Evolutionary conservation across 2,888 invertebrate species (phyloP).

Genomic region (Pyrrhia umbra): DNA sequence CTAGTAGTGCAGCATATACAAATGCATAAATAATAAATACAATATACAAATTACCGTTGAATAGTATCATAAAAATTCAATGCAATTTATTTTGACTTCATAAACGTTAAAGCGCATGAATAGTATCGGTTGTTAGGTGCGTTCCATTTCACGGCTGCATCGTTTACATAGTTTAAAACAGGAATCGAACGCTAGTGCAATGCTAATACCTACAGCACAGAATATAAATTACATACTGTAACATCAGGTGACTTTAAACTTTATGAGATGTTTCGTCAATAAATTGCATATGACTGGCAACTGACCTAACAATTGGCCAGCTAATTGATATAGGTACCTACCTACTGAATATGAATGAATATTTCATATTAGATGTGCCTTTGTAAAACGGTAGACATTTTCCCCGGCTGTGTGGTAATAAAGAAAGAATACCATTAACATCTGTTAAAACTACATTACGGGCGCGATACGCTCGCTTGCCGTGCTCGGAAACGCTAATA

Average conservation of each 20-base stretch:
- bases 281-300: slow-evolving; percentile 33
- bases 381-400: slow-evolving; percentile 53
- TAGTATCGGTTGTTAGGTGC: slow-evolving; percentile 7
- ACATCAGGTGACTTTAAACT: slow-evolving; percentile 29
- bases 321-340: slow-evolving; percentile 39
- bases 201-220: slow-evolving; percentile 35
- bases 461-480: slow-evolving; percentile 79
- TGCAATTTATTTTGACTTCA: slow-evolving; percentile 49
- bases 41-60: slow-evolving; percentile 19
- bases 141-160: slow-evolving; percentile 26
- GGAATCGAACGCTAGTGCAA: slow-evolving; percentile 17
- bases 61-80: slow-evolving; percentile 34
- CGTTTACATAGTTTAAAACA: slow-evolving; percentile 37
- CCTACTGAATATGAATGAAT: slow-evolving; percentile 42
- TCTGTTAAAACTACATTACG: slow-evolving; percentile 88
- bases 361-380: slow-evolving; percentile 42
- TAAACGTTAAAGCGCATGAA: slow-evolving; percentile 19
- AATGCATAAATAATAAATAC: slow-evolving; percentile 35
- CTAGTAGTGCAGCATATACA: slow-evolving; percentile 43
- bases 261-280: slow-evolving; percentile 50
- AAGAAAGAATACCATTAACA: slow-evolving; percentile 82
- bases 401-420: slow-evolving; percentile 60
- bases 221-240: slow-evolving; percentile 33
- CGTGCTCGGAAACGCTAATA: slow-evolving; percentile 73
- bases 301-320: slow-evolving; percentile 36